Base-by-base conservation (phyloP, 2,113 vertebrate genomes). In the Microtus ochrogaster region DNA sequence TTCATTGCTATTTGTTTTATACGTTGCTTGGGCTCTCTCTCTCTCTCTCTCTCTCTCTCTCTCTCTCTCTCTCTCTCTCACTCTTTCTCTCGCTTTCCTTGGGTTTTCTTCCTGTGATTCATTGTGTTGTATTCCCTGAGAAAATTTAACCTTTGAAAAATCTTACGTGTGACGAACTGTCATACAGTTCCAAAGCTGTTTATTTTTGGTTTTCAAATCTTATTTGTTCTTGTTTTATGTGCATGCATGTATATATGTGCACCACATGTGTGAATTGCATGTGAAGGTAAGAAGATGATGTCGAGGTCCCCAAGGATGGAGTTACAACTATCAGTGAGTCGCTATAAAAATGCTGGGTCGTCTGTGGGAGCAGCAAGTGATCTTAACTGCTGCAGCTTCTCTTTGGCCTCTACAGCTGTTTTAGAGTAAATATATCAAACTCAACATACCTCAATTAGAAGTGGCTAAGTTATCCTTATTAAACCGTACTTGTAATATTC, bases 401-500 rank as follows among this genome's bases (percentile, higher is more conserved):
- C 55, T 63, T 24, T 39, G 13, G 81, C 2, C n/a, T 24, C 92
- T 76, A 12, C 41, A 95, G 24, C 30, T 90, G 22, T 85, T 96
- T 92, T 47, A 90, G 26, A 85, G 19, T 81, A 81, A 92, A 63
- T 14, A 68, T 95, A 83, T 39, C 78, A 41, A 94, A 52, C 8
- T 14, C 76, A 94, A 66, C 39, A 87, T 63, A 90, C 82, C n/a
- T 2, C 28, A 92, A 84, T 94, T 90, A 94, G 58, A 91, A 91
- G 82, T 90, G 6, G 17, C 58, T 82, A 30, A 91, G 39, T 86
- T 95, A 61, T 86, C 24, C 39, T 91, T 94, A 89, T 92, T 87
- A 93, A 93, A 87, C 8, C 17, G 12, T 90, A 92, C 73, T 94
- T 96, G 36, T 63, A 95, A 70, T 84, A 88, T 89, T 61, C 33